Conservation (phyloP, 2,888 invertebrate genomes). For the Drosophila barbarae region DNA sequence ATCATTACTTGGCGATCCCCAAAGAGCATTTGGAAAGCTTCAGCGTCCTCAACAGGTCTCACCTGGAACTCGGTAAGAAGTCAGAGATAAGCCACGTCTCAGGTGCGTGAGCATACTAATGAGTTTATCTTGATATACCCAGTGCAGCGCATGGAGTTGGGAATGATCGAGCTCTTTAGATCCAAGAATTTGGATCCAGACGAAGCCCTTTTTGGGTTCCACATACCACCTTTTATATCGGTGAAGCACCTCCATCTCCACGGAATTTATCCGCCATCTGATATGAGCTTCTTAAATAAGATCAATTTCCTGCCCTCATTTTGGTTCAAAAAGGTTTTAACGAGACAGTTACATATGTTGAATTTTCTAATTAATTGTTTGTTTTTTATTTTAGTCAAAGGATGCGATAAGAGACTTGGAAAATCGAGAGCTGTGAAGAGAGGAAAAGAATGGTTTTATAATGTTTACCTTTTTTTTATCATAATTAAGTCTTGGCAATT, state of each 20-base stretch:
- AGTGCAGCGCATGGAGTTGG: constrained; percentile 86
- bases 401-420: constrained; percentile 10
- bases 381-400: constrained; percentile 13
- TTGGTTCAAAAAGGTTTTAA: constrained; percentile 89
- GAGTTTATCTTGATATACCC: constrained; percentile 23
- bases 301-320: constrained; percentile 85
- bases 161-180: constrained; percentile 80
- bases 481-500: background rate
- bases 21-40: constrained; percentile 88
- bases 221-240: constrained; percentile 94
- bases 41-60: constrained; percentile 83
- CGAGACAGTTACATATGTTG: background rate
- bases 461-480: constrained; percentile 1
- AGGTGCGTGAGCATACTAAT: background rate
- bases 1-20: constrained; percentile 89
- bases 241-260: constrained; percentile 90
- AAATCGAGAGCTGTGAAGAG: constrained; percentile 21
- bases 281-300: constrained; percentile 86
- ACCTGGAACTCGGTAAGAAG: constrained; percentile 86
- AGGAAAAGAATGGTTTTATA: background rate
- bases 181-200: constrained; percentile 80
- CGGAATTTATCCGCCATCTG: constrained; percentile 88
- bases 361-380: background rate
- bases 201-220: constrained; percentile 87
- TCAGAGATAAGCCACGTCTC: constrained; percentile 32